A percentile compares a stretch with the other conserved stretches of the same genome.
Evolutionary conservation across 1,140 invertebrate genomes (phyloP).

Genomic region (Paracyclopina nana): DNA sequence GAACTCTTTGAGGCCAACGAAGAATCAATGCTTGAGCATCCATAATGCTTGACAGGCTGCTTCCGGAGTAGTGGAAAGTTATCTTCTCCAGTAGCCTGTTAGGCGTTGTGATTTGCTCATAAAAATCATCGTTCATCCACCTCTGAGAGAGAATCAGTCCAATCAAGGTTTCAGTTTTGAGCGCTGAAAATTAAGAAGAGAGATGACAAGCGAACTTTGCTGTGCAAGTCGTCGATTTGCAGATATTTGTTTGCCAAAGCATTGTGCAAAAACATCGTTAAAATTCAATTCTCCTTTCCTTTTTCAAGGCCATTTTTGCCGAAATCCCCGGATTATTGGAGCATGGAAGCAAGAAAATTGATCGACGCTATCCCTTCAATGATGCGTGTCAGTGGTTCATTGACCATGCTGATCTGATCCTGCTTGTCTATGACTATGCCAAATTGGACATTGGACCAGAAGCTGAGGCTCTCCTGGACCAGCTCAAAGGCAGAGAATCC

Average conservation of each 20-base stretch:
- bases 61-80: too few relatives aligned
- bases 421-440: slow-evolving; percentile 79
- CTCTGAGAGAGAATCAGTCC: background rate
- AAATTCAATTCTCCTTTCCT: too few relatives aligned
- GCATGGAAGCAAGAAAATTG: slow-evolving; percentile 48
- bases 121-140: background rate
- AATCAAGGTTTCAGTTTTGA: background rate
- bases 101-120: too few relatives aligned
- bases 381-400: slow-evolving; percentile 93
- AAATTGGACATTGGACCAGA: slow-evolving; percentile 85
- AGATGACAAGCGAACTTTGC: background rate
- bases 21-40: slow-evolving; percentile 1
- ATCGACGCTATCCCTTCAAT: slow-evolving; percentile 77
- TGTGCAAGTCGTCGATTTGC: background rate
- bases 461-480: slow-evolving; percentile 76
- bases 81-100: slow-evolving; percentile 29
- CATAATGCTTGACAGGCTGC: too few relatives aligned
- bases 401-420: slow-evolving; percentile 80
- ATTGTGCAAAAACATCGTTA: too few relatives aligned
- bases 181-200: background rate
- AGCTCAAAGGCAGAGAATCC: slow-evolving; percentile 74
- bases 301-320: slow-evolving; percentile 65
- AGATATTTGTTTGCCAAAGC: too few relatives aligned
- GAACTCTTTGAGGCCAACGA: background rate
- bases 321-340: slow-evolving; percentile 89